phyloP scores from a whole-genome alignment of 2,888 invertebrate genomes.

The Bhutanitis thaidina region DNA sequence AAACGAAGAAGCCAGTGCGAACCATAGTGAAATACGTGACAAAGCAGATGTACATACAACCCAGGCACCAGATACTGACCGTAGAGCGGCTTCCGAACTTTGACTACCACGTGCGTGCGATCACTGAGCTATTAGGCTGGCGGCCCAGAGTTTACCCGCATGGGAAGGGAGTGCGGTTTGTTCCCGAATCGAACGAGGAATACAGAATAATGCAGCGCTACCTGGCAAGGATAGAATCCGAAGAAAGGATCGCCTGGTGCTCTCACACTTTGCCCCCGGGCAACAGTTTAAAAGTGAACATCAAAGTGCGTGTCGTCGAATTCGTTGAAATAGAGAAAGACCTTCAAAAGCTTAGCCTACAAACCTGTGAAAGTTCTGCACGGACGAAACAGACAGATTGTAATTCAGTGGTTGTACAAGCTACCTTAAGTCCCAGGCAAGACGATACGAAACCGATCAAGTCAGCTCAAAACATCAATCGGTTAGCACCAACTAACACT shows the following conservation, averaged over 20 bases:
- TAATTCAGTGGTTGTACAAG: neutral
- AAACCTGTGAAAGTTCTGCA: neutral
- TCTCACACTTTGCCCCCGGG: constrained; percentile 6
- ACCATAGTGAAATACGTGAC: constrained; percentile 9
- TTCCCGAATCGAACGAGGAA: constrained; percentile 8
- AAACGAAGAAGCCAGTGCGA: neutral
- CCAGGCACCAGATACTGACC: constrained; percentile 7
- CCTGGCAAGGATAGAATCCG: constrained; percentile 5
- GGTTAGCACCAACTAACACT: neutral
- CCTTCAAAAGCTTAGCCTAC: neutral
- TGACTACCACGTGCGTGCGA: constrained; percentile 7
- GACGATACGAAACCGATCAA: neutral
- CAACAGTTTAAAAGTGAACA: constrained; percentile 11
- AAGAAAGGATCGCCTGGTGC: constrained; percentile 13
- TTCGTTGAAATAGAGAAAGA: neutral
- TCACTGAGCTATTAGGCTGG: constrained; percentile 3
- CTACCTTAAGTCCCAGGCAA: neutral
- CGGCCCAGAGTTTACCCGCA: constrained; percentile 7
- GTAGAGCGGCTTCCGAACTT: constrained; percentile 11
- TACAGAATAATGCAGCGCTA: constrained; percentile 9
- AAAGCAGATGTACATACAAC: constrained; percentile 11
- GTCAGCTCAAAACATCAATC: neutral
- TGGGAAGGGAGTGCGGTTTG: constrained; percentile 10
- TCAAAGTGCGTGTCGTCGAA: constrained; percentile 8
- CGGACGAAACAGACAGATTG: neutral